Evolutionary conservation across 2,888 invertebrate genomes (phyloP), one percentile per base, ranked within the genome.

Genomic region (Thelaira solivaga): DNA sequence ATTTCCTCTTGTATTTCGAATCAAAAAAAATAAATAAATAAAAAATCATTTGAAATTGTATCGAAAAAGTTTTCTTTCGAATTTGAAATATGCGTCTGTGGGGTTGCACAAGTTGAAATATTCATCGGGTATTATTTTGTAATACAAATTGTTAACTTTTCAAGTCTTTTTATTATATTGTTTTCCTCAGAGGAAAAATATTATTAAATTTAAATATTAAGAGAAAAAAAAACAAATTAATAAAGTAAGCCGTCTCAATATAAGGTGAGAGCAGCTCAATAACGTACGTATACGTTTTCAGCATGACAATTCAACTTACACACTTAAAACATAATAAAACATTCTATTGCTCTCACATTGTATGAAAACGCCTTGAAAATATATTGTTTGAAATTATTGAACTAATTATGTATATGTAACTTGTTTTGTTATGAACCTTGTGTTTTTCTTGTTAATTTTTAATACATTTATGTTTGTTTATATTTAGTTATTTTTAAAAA

Each of bases 361-460:
- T n/a, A n/a, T n/a, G n/a, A n/a, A n/a, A n/a, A n/a, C n/a, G n/a
- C n/a, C n/a, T n/a, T n/a, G n/a, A n/a, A n/a, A n/a, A n/a, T n/a
- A n/a, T n/a, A n/a, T 18, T 62, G 20, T 62, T 57, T 31, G 11
- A 20, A 62, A 45, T 57, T 16, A 10, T 61, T 39, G 41, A 43
- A 20, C 41, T 45, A 41, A 49, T n/a, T 64, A 47, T 64, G 20
- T 51, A 62, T 59, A 55, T 51, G 64, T 41, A 47, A 71, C 65
- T 65, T 65, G 69, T 74, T 74, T 65, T 69, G 62, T 73, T 57
- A 67, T 53, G 24, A 62, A 43, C 26, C 45, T 53, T 41, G 26
- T 64, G 49, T 47, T 31, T 49, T 57, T 55, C 43, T 65, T 74
- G 61, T 76, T 76, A 80, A 72, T 67, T 72, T 65, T 45, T 67